Percentiles rank a stretch among this genome's conserved stretches.
Evolutionary conservation across 2,888 invertebrate species (phyloP).

Genomic region (Hecatera dysodea): DNA sequence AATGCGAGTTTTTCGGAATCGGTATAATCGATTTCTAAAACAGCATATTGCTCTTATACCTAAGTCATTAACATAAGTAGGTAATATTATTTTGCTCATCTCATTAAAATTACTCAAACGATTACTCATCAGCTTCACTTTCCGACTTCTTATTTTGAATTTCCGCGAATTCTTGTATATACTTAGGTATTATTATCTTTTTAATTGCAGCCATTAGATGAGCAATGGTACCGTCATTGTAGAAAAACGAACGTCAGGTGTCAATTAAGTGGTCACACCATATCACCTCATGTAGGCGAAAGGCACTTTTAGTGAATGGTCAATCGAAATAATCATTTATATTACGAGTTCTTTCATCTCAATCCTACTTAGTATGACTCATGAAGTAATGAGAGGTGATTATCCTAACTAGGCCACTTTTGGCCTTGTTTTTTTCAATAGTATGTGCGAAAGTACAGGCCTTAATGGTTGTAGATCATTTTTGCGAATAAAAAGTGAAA

Average conservation of each 20-base stretch:
- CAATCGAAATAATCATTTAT: conserved; percentile 5
- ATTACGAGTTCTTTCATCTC: conserved; percentile 30
- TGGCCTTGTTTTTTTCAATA: conserved; percentile 57
- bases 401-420: conserved; percentile 52
- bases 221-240: not conserved
- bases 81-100: not conserved
- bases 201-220: conserved; percentile 1
- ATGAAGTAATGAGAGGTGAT: conserved; percentile 37
- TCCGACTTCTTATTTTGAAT: not conserved
- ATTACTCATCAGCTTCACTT: conserved; percentile 24
- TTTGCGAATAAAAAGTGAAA: conserved; percentile 25
- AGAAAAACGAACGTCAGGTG: conserved; percentile 6
- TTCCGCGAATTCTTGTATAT: conserved; percentile 13
- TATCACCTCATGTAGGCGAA: conserved; percentile 25
- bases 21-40: not conserved
- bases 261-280: conserved; percentile 28
- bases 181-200: not conserved
- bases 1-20: not conserved
- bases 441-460: conserved; percentile 49
- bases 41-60: not conserved
- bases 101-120: conserved; percentile 1
- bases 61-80: not conserved
- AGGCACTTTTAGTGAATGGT: conserved; percentile 41
- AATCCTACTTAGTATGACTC: conserved; percentile 48
- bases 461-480: conserved; percentile 27